A percentile compares a stretch with the other conserved stretches of the same genome.
Conservation (phyloP, 2,888 invertebrate genomes). For the Stenoptilia bipunctidactyla region DNA sequence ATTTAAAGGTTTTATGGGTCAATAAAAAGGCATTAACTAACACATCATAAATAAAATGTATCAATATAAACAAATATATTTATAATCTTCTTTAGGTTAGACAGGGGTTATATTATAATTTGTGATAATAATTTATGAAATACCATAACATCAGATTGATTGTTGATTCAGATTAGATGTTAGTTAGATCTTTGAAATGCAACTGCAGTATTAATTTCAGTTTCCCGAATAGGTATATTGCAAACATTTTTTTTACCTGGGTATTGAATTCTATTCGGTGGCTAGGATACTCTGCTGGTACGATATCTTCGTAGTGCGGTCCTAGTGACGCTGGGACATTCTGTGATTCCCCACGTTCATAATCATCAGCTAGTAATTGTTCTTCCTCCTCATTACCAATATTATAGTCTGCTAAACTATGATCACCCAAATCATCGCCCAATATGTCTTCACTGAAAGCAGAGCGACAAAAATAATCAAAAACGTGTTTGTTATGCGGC, state of each 20-base stretch:
- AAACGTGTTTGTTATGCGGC: slow-evolving; percentile 5
- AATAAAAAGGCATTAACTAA: no score
- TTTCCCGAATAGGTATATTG: no score
- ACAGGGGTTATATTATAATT: no score
- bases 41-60: no score
- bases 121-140: no score
- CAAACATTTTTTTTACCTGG: slow-evolving; percentile 35
- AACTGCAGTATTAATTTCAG: no score
- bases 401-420: slow-evolving; percentile 61
- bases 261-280: slow-evolving; percentile 32
- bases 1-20: no score
- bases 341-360: slow-evolving; percentile 41
- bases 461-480: slow-evolving; percentile 17
- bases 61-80: no score
- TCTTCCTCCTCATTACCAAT: slow-evolving; percentile 66
- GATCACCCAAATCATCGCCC: slow-evolving; percentile 61
- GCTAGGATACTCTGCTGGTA: slow-evolving; percentile 33
- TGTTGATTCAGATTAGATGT: no score
- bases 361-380: slow-evolving; percentile 58
- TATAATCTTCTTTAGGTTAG: no score
- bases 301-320: slow-evolving; percentile 27
- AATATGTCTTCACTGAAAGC: slow-evolving; percentile 61
- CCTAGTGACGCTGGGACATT: slow-evolving; percentile 45
- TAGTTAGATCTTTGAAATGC: no score
- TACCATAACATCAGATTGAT: no score